phyloP scores from a whole-genome alignment of 2,113 vertebrate species.

The Lutjanus erythropterus region DNA sequence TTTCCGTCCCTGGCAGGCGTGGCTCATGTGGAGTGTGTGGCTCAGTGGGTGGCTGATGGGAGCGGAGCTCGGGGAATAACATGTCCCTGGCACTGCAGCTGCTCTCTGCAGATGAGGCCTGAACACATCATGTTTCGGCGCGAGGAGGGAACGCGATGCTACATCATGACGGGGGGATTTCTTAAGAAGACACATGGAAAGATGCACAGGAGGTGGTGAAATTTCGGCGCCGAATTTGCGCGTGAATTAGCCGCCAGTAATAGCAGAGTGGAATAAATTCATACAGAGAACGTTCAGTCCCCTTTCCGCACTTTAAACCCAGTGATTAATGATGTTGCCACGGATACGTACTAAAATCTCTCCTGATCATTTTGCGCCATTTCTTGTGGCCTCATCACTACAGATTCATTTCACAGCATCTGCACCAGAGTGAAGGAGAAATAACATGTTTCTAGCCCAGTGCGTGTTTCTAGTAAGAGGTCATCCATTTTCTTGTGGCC shows the following conservation, averaged over 20 bases:
- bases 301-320: conserved; percentile 1
- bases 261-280: conserved; percentile 38
- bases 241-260: conserved; percentile 40
- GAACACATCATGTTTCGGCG: conserved; percentile 26
- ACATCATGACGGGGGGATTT: conserved; percentile 39
- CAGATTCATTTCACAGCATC: conserved; percentile 52
- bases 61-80: conserved; percentile 54
- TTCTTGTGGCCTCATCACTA: conserved; percentile 14
- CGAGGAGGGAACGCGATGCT: conserved; percentile 15
- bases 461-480: conserved; percentile 72
- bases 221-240: conserved; percentile 2
- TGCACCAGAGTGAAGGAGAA: conserved; percentile 42
- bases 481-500: conserved; percentile 67
- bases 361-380: conserved; percentile 15
- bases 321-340: conserved; percentile 55
- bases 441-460: conserved; percentile 64
- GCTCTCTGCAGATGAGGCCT: conserved; percentile 61
- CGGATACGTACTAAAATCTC: not conserved
- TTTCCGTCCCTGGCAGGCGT: conserved; percentile 48
- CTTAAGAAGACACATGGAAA: conserved; percentile 32
- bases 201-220: not conserved
- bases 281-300: conserved; percentile 8
- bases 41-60: conserved; percentile 71
- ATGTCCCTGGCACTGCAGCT: conserved; percentile 62
- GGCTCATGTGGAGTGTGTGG: conserved; percentile 45